Evolutionary conservation across 2,888 invertebrate species (phyloP).

Genomic region (Idaea straminata): DNA sequence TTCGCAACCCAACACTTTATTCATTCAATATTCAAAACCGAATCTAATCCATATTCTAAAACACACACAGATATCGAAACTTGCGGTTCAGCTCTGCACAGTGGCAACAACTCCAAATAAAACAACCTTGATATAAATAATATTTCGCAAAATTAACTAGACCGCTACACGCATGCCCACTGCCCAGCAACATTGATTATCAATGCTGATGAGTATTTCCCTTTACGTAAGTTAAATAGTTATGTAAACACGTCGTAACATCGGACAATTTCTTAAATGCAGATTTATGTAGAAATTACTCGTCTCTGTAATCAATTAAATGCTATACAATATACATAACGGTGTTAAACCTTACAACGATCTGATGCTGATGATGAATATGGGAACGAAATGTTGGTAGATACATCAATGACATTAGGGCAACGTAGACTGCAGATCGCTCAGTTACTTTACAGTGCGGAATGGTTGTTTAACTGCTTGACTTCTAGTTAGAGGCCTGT

Average conservation of each 20-base stretch:
- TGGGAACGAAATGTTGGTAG: no score
- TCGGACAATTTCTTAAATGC: conserved; percentile 16
- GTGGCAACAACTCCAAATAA: not conserved
- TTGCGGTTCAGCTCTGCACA: not conserved
- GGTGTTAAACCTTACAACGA: no score
- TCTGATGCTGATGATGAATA: no score
- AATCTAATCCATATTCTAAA: not conserved
- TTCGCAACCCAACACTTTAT: not conserved
- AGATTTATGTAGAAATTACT: conserved; percentile 13
- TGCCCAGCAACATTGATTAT: not conserved
- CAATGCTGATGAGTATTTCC: not conserved
- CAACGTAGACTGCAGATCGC: no score
- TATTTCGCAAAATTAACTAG: conserved; percentile 1
- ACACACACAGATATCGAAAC: not conserved
- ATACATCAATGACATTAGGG: no score
- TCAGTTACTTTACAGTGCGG: no score
- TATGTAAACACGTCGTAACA: conserved; percentile 1
- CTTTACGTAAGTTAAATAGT: not conserved
- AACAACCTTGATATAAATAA: not conserved
- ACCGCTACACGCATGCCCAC: not conserved
- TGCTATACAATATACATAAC: not conserved
- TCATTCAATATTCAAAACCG: not conserved
- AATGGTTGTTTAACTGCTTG: no score
- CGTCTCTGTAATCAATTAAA: not conserved
- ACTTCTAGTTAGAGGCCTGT: no score